phyloP scores from a whole-genome alignment of 2,113 vertebrate species.

The Pseudonaja textilis region DNA sequence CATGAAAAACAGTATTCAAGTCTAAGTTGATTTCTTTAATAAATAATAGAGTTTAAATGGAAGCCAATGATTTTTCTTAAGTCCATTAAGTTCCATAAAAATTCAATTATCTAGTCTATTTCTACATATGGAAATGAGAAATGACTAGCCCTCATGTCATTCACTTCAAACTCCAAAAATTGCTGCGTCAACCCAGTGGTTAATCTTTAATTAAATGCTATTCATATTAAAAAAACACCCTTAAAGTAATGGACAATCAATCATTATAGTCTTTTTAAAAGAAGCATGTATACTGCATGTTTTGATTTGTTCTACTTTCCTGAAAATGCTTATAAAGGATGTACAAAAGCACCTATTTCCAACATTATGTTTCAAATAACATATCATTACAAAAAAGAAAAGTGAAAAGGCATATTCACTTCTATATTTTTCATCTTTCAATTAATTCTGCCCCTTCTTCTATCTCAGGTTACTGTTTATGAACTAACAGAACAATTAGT shows the following conservation, averaged over 20 bases:
- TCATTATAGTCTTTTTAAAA: background rate
- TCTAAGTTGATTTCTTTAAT: background rate
- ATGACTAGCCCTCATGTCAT: background rate
- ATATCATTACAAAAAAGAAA: background rate
- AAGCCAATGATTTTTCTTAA: background rate
- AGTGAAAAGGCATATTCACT: background rate
- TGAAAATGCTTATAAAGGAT: background rate
- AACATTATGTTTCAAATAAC: background rate
- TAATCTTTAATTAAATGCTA: background rate
- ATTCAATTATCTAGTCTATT: background rate
- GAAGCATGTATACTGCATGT: background rate
- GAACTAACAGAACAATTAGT: background rate
- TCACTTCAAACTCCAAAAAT: background rate
- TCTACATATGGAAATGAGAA: background rate
- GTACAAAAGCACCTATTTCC: background rate
- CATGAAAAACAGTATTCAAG: background rate
- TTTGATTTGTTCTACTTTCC: background rate
- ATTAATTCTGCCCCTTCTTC: background rate
- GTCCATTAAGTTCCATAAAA: background rate
- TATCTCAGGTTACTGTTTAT: background rate
- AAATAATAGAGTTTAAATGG: background rate
- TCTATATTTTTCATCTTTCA: background rate
- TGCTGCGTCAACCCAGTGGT: background rate
- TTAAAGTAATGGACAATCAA: background rate
- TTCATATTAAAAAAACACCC: background rate